Evolutionary conservation across 1,140 invertebrate genomes (phyloP), one percentile per base, ranked within the genome.

Genomic region (Conus ventricosus): DNA sequence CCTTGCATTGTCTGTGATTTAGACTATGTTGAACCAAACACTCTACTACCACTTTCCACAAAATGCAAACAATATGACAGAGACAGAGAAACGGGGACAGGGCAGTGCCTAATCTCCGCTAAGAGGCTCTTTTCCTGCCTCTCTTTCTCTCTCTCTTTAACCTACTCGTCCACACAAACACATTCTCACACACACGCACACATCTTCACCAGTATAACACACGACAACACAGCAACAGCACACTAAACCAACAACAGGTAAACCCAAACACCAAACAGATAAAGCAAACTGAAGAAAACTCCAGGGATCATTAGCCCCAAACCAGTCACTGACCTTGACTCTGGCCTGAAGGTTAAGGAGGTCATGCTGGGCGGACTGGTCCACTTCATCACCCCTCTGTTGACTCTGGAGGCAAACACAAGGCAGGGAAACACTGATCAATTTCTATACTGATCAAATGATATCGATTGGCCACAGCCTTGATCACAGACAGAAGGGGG

Each of bases 261-360:
- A 67, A 11, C 39, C 5, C 23, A 10, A 85, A 11, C 17, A 71
- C 23, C 57, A 60, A 27, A 71, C 20, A 25, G 39, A 39, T 39
- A 57, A 5, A n/a, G 76, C 78, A 17, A 76, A n/a, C 6, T 76
- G n/a, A 27, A 87, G 25, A 75, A 86, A 82, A 82, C 80, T 23
- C 17, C 51, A 1, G 1, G 1, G 53, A n/a, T 84, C 57, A 53
- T 71, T 5, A 39, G 39, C 10, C 10, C 55, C 5, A 27, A n/a
- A 54, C n/a, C 54, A 25, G 15, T 13, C 27, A 75, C 88, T 88
- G 20, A 90, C 89, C 88, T 88, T 90, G 81, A 88, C 63, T 51
- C 85, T 90, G 55, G 85, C 84, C 60, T 90, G 89, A 39, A 90
- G 88, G 27, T 88, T 86, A 83, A 90, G 27, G 39, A 90, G 63